Evolutionary conservation across 2,888 invertebrate species (phyloP), one percentile per base, ranked within the genome.

Genomic region (Chymomyza fuscimana): DNA sequence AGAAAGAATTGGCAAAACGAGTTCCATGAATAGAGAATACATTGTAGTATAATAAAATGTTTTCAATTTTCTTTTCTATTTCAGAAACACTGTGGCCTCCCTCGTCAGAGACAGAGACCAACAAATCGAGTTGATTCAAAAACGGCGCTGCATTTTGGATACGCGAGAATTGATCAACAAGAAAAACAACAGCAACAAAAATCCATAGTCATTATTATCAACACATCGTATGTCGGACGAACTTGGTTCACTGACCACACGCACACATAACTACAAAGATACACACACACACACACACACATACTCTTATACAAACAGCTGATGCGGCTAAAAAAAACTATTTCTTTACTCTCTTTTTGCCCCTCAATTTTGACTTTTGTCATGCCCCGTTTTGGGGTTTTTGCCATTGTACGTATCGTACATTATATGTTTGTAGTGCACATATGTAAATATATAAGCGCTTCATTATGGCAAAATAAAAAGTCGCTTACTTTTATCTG

Each of bases 381-480:
- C 52, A 52, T 78, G 67, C 29, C 67, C 75, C 63, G 56, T 67
- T 75, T 72, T 56, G 74, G 78, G 32, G 36, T 65, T 64, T 76
- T 69, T 82, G 69, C 77, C 80, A 77, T 74, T 78, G 73, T 74
- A 12, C 36, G 4, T 9, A 36, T 36, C 7, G 36, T 36, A 36
- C 40, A 12, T 12, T 46, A 46, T 7, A 46, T 46, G 0, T 46
- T 1, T 12, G 12, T 1, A 46, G 10, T 12, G 40, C 40, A 46
- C 32, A 32, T 32, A 32, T 46, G 40, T 46, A 46, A 46, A 46
- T 72, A 75, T 72, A 79, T 81, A 78, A 72, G 74, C 72, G 72
- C 73, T 72, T 83, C 72, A 74, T 79, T 84, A 86, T 77, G 79
- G 73, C 75, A 74, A 82, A 83, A 77, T 83, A 81, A 82, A 82